phyloP scores from a whole-genome alignment of 1,140 invertebrate species.

The Scaptomyza montana region DNA sequence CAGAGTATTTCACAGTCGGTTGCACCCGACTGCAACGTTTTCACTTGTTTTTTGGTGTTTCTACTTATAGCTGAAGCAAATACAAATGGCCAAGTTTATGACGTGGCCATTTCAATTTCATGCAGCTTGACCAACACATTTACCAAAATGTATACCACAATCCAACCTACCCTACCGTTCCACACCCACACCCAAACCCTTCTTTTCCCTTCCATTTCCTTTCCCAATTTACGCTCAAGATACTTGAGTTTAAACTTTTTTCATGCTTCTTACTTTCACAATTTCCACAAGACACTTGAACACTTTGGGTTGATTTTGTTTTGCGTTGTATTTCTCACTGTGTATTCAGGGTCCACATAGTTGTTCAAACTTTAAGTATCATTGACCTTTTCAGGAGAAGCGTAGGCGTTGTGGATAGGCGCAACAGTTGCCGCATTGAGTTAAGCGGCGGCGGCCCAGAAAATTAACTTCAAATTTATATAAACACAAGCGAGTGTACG shows the following conservation, averaged over 20 bases:
- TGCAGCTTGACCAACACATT: constrained; percentile 73
- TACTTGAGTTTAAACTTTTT: constrained; percentile 52
- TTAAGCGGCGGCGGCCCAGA: constrained; percentile 60
- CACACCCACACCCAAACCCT: no score
- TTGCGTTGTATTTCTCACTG: constrained; percentile 6
- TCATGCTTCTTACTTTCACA: constrained; percentile 55
- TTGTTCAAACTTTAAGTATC: constrained; percentile 78
- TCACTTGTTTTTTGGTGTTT: no score
- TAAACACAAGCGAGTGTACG: constrained; percentile 55
- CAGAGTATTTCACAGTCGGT: no score
- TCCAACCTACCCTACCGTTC: neutral
- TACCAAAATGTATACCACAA: constrained; percentile 41
- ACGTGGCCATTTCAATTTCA: constrained; percentile 77
- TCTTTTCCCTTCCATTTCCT: no score
- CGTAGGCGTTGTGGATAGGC: constrained; percentile 33
- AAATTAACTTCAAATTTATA: constrained; percentile 70
- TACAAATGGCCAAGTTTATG: constrained; percentile 80
- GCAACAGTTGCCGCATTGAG: constrained; percentile 69
- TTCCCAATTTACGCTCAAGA: neutral
- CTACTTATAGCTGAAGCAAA: constrained; percentile 41
- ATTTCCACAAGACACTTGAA: constrained; percentile 69
- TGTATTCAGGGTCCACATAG: constrained; percentile 16
- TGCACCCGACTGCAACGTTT: no score
- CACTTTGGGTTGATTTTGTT: constrained; percentile 39
- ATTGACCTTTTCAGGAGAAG: constrained; percentile 62